These are phyloP conservation scores for Noturus placidus DNA, from an alignment of 2,113 vertebrate genomes.

Conservation along the genomic window DNA sequence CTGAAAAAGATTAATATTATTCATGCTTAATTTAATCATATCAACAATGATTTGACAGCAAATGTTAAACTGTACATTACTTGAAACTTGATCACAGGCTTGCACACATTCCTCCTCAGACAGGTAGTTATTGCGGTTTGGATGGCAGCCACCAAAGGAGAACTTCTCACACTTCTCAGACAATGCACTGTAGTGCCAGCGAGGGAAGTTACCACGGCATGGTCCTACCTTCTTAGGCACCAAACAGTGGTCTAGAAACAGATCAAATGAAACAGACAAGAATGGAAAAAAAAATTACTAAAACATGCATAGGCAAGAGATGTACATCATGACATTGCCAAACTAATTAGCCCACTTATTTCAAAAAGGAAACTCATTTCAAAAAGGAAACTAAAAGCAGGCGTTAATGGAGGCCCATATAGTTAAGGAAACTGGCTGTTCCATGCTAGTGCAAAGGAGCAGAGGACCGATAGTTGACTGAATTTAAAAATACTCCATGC, in stretches of 20 bases:
- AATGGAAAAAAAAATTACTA: background rate
- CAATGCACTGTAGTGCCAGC: conserved; percentile 85
- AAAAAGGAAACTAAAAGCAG: too few relatives aligned
- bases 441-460: too few relatives aligned
- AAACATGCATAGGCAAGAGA: background rate
- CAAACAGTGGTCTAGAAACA: conserved; percentile 83
- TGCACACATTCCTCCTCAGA: conserved; percentile 76
- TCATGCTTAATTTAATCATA: background rate
- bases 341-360: background rate
- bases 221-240: conserved; percentile 83
- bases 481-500: too few relatives aligned
- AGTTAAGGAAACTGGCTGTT: too few relatives aligned
- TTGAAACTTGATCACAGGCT: conserved; percentile 72
- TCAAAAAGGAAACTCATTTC: too few relatives aligned
- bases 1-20: background rate
- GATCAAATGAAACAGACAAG: background rate
- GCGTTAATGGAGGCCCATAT: too few relatives aligned
- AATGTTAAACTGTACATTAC: conserved; percentile 36
- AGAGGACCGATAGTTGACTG: too few relatives aligned
- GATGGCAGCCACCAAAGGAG: conserved; percentile 84
- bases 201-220: conserved; percentile 85
- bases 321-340: background rate
- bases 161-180: conserved; percentile 81
- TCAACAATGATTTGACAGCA: background rate
- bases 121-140: conserved; percentile 92